phyloP scores from a whole-genome alignment of 2,888 invertebrate genomes.

The Oxytorus armatus region DNA sequence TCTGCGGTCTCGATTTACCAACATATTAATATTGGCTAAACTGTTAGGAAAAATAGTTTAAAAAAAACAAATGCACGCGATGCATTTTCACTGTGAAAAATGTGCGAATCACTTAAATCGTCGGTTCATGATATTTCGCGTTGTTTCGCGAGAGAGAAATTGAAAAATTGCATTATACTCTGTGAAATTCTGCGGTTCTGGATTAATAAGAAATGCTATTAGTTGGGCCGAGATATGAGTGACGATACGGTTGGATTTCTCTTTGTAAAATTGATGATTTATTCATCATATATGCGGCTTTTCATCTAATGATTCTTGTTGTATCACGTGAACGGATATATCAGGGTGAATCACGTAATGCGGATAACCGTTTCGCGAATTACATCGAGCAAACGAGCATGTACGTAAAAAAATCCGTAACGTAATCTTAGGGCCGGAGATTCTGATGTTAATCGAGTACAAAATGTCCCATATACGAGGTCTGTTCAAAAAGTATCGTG shows the following conservation, averaged over 20 bases:
- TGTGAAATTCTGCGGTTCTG: slow-evolving; percentile 31
- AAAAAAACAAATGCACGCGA: too few relatives aligned
- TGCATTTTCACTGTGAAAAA: slow-evolving; percentile 7
- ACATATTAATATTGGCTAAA: slow-evolving; percentile 4
- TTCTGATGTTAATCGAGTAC: too few relatives aligned
- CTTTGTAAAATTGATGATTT: slow-evolving; percentile 38
- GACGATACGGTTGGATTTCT: slow-evolving; percentile 23
- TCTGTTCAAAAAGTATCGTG: too few relatives aligned
- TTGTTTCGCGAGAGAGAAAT: slow-evolving; percentile 11
- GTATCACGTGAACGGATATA: slow-evolving; percentile 70
- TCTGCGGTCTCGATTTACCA: neutral
- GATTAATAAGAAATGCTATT: slow-evolving; percentile 26
- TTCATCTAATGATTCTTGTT: slow-evolving; percentile 45
- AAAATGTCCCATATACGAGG: too few relatives aligned
- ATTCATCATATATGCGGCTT: neutral
- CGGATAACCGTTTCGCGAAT: slow-evolving; percentile 73
- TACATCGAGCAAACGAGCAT: slow-evolving; percentile 43
- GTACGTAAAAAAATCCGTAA: too few relatives aligned
- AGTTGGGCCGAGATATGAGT: slow-evolving; percentile 10
- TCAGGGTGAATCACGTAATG: slow-evolving; percentile 72
- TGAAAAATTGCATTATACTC: slow-evolving; percentile 16
- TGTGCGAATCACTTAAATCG: neutral
- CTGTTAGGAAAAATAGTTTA: neutral
- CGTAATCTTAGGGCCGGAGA: too few relatives aligned
- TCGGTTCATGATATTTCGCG: slow-evolving; percentile 6